Percentiles rank a stretch among this genome's conserved stretches.
phyloP scores from a whole-genome alignment of 2,797 vertebrate genomes.

The Megalops cyprinoides region DNA sequence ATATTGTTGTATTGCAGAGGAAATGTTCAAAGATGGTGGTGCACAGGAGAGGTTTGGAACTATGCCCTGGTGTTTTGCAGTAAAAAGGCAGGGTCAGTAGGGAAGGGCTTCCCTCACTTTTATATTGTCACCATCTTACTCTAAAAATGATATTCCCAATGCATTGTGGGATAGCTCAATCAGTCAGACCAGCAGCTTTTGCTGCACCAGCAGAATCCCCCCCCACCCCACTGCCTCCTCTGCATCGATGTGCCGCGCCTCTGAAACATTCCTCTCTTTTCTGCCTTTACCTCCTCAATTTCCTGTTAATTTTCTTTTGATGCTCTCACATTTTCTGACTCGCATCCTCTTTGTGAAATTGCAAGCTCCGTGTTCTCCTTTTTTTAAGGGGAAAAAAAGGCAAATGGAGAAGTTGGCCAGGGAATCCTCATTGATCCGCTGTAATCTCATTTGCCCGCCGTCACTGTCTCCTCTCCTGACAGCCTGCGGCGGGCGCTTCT shows the following conservation, averaged over 20 bases:
- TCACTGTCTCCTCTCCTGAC: conserved; percentile 21
- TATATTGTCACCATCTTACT: background rate
- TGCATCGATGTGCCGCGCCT: conserved; percentile 15
- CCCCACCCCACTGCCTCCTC: background rate
- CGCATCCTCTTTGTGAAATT: conserved; percentile 37
- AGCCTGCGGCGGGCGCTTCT: background rate
- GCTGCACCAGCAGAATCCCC: background rate
- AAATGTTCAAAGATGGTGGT: no score
- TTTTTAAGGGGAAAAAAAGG: conserved; percentile 40
- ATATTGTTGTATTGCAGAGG: no score
- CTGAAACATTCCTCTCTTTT: conserved; percentile 9
- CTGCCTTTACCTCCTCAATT: conserved; percentile 3
- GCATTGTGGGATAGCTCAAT: background rate
- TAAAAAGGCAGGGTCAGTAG: background rate
- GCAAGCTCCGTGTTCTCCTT: conserved; percentile 35
- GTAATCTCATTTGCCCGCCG: conserved; percentile 49
- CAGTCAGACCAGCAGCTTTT: background rate
- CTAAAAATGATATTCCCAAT: background rate
- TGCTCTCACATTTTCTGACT: conserved; percentile 37
- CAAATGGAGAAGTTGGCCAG: conserved; percentile 47
- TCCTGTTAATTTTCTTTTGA: conserved; percentile 41
- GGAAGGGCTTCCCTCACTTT: background rate
- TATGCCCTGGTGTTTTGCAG: no score
- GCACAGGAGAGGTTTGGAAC: no score
- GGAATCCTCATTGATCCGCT: conserved; percentile 47